These are phyloP conservation scores for Dasysyrphus albostriatus DNA, from an alignment of 2,888 invertebrate species.

Conservation along the genomic window DNA sequence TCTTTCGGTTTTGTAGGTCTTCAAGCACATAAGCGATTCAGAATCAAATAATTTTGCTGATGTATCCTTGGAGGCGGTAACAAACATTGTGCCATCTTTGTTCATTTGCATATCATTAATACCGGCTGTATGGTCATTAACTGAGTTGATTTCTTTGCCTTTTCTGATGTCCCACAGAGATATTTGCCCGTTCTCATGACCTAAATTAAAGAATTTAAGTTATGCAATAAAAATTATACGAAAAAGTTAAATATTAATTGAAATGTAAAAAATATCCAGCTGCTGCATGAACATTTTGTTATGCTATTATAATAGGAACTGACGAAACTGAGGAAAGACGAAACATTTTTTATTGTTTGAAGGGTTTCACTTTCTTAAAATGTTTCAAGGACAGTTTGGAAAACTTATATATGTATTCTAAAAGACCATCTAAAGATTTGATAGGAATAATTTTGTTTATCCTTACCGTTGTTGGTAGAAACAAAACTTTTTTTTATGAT, in stretches of 20 bases:
- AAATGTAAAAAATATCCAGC: no score
- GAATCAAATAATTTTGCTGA: slow-evolving; percentile 98
- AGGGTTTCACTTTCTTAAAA: no score
- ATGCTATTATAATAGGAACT: no score
- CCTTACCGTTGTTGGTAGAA: no score
- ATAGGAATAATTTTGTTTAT: no score
- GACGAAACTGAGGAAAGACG: no score
- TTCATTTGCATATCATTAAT: slow-evolving; percentile 99
- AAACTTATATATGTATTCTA: no score
- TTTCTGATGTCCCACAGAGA: slow-evolving; percentile 96
- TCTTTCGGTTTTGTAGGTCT: slow-evolving; percentile 98
- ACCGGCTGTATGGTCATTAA: slow-evolving; percentile 92
- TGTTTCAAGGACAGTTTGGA: no score
- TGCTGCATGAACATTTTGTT: no score
- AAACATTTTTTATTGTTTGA: no score
- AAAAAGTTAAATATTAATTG: not conserved
- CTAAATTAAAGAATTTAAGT: slow-evolving; percentile 70
- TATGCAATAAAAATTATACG: not conserved
- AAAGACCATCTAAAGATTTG: no score
- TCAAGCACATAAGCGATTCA: slow-evolving; percentile 92
- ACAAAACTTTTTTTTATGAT: no score
- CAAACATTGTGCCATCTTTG: slow-evolving; percentile 96
- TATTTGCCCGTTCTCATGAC: slow-evolving; percentile 97
- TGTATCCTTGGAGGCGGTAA: slow-evolving; percentile 98
- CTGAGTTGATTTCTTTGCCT: slow-evolving; percentile 91